A percentile compares a stretch with the other conserved stretches of the same genome.
Evolutionary conservation across 2,888 invertebrate species (phyloP).

Genomic region (Acrobasis suavella): DNA sequence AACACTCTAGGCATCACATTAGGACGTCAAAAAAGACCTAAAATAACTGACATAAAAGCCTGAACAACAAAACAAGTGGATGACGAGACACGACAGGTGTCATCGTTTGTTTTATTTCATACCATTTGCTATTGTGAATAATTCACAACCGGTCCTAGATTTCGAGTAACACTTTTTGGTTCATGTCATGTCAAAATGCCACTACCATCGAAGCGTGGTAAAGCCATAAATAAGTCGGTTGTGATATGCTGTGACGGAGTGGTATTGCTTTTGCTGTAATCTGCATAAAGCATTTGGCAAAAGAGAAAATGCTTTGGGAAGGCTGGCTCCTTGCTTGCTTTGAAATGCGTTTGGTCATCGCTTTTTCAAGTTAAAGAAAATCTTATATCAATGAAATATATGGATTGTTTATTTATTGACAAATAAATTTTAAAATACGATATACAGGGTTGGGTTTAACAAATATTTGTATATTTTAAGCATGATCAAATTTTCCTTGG

Average conservation of each 20-base stretch:
- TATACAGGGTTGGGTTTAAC: too few species aligned
- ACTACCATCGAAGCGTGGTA: slow-evolving; percentile 9
- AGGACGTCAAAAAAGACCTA: slow-evolving; percentile 21
- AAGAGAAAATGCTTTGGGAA: slow-evolving; percentile 8
- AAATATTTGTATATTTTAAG: too few species aligned
- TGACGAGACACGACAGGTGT: slow-evolving; percentile 21
- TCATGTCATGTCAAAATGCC: slow-evolving; percentile 15
- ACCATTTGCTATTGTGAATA: slow-evolving; percentile 22
- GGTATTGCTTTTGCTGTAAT: slow-evolving; percentile 5
- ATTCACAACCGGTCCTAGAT: slow-evolving; percentile 10
- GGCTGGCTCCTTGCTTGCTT: too few species aligned
- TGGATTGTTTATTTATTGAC: too few species aligned
- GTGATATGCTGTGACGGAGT: slow-evolving; percentile 13
- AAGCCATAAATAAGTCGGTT: slow-evolving; percentile 15
- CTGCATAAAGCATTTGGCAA: slow-evolving; percentile 13
- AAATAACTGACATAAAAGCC: slow-evolving; percentile 9
- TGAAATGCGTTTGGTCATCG: neutral
- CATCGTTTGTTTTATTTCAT: slow-evolving; percentile 23
- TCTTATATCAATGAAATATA: neutral
- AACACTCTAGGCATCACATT: neutral
- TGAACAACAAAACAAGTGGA: slow-evolving; percentile 12
- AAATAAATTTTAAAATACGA: too few species aligned
- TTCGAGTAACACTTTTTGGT: slow-evolving; percentile 4
- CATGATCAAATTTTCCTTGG: too few species aligned
- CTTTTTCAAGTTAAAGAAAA: neutral